phyloP scores from a whole-genome alignment of 2,113 vertebrate species.

The Leiothrix lutea region DNA sequence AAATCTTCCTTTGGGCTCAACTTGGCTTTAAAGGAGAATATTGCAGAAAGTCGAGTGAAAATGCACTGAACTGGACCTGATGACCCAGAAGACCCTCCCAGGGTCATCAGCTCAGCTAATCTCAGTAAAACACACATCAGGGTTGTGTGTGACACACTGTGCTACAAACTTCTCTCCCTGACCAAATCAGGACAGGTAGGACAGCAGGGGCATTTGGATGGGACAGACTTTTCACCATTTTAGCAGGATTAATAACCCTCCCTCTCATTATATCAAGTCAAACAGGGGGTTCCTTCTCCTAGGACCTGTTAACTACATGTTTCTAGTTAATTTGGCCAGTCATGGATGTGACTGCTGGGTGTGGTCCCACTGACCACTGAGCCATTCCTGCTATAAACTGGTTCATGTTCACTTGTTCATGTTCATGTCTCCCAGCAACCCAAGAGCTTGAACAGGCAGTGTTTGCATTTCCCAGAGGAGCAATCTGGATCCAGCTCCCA shows the following conservation, averaged over 20 bases:
- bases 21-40: neutral
- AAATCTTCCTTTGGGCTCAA: neutral
- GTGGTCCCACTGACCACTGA: neutral
- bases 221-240: neutral
- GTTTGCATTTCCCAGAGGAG: neutral
- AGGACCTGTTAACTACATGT: neutral
- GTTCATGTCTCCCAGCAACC: neutral
- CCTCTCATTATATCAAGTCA: neutral
- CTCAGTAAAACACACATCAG: neutral
- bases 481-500: accelerated
- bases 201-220: neutral
- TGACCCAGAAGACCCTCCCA: neutral
- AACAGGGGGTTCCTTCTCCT: neutral
- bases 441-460: accelerated
- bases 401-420: neutral
- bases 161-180: neutral
- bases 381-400: neutral
- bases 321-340: neutral
- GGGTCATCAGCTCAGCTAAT: neutral
- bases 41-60: neutral
- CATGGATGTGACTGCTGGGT: accelerated
- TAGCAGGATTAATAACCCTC: neutral
- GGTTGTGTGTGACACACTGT: accelerated
- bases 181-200: neutral
- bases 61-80: neutral